Percentiles rank a stretch among this genome's conserved stretches.
Conservation (phyloP, 1,140 invertebrate genomes). For the Meloidogyne exigua region DNA sequence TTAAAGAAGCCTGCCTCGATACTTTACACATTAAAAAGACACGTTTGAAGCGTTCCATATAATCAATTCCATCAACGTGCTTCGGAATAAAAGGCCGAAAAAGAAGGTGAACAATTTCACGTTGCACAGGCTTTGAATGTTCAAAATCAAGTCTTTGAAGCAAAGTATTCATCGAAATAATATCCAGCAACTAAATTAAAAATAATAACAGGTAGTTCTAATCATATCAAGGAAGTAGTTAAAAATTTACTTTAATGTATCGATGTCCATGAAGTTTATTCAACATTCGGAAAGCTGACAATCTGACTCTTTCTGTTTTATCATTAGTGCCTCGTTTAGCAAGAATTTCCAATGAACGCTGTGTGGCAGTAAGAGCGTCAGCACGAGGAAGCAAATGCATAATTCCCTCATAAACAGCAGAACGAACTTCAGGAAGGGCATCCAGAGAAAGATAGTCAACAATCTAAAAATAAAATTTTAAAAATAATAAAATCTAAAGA, state of each 20-base stretch:
- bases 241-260: slow-evolving; percentile 23
- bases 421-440: slow-evolving; percentile 25
- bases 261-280: slow-evolving; percentile 36
- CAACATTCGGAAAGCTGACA: slow-evolving; percentile 32
- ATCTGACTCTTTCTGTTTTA: slow-evolving; percentile 27
- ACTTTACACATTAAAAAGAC: slow-evolving; percentile 35
- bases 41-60: slow-evolving; percentile 34
- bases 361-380: slow-evolving; percentile 28
- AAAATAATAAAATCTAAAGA: not conserved
- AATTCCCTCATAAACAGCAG: slow-evolving; percentile 34
- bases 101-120: slow-evolving; percentile 30
- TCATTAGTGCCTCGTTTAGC: slow-evolving; percentile 30
- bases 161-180: slow-evolving; percentile 23
- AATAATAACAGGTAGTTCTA: not conserved
- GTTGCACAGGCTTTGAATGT: slow-evolving; percentile 28
- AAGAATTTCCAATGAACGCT: slow-evolving; percentile 30
- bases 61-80: slow-evolving; percentile 22
- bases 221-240: too few relatives aligned
- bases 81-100: slow-evolving; percentile 27
- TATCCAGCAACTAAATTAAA: slow-evolving; percentile 27
- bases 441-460: slow-evolving; percentile 33
- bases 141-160: slow-evolving; percentile 29
- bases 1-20: slow-evolving; percentile 24
- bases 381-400: slow-evolving; percentile 17
- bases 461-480: slow-evolving; percentile 15